Percentiles rank a stretch among this genome's conserved stretches.
Evolutionary conservation across 2,888 invertebrate species (phyloP).

Genomic region (Selenia dentaria): DNA sequence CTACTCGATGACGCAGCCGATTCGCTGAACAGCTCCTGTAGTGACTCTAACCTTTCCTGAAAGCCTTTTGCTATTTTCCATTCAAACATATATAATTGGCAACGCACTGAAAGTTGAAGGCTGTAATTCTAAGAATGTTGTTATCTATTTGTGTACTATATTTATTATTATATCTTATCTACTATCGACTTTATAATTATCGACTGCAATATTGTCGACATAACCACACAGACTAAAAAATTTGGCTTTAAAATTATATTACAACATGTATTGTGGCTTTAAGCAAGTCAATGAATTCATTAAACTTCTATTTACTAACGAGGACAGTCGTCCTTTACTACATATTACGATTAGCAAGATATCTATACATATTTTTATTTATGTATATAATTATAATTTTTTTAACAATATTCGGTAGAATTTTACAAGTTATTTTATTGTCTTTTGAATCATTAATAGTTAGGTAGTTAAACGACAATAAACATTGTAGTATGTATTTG

Average conservation of each 20-base stretch:
- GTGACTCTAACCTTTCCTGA: not conserved
- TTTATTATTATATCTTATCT: conserved; percentile 73
- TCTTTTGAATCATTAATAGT: conserved; percentile 63
- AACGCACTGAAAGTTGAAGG: conserved; percentile 57
- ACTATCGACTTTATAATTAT: conserved; percentile 76
- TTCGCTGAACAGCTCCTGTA: conserved; percentile 3
- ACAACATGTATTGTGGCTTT: conserved; percentile 78
- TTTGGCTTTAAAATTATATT: conserved; percentile 84
- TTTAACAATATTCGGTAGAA: conserved; percentile 78
- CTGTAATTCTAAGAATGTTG: conserved; percentile 76
- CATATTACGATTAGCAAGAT: conserved; percentile 67
- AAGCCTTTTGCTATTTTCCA: conserved; percentile 17
- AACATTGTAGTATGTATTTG: conserved; percentile 60
- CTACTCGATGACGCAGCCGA: conserved; percentile 1
- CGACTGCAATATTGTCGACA: conserved; percentile 68
- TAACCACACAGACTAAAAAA: conserved; percentile 84
- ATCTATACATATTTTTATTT: conserved; percentile 64
- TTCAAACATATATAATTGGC: conserved; percentile 34
- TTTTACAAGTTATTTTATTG: conserved; percentile 77
- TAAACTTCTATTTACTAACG: conserved; percentile 68
- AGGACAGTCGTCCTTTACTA: conserved; percentile 56
- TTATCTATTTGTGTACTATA: conserved; percentile 80
- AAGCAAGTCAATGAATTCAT: conserved; percentile 78
- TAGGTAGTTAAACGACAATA: conserved; percentile 62
- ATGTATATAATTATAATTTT: conserved; percentile 75